phyloP scores from a whole-genome alignment of 2,797 vertebrate genomes.

The Pygocentrus nattereri region DNA sequence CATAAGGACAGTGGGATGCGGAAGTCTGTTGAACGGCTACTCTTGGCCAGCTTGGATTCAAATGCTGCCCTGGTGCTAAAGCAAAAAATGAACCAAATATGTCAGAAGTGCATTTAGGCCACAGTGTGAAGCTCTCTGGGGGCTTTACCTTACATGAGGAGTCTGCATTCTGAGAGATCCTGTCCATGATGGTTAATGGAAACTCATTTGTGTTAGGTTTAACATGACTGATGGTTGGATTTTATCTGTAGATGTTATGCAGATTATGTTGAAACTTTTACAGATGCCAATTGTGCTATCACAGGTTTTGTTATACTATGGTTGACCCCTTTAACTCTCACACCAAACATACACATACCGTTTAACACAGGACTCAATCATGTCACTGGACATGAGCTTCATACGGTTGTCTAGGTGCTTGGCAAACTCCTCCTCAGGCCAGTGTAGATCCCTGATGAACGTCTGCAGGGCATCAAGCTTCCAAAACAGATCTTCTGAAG shows the following conservation, averaged over 20 bases:
- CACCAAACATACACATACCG: constrained; percentile 78
- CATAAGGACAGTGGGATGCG: constrained; percentile 98
- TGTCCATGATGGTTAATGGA: too few species aligned
- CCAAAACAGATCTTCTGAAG: constrained; percentile 98
- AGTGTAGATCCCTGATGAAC: constrained; percentile 98
- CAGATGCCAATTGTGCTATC: background rate
- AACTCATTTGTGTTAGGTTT: background rate
- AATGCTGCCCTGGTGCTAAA: constrained; percentile 97
- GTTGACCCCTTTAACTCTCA: background rate
- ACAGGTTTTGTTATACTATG: background rate
- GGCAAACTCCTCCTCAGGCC: constrained; percentile 98
- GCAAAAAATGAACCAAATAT: constrained; percentile 21
- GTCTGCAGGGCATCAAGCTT: constrained; percentile 98
- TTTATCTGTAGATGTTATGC: background rate
- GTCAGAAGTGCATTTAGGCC: background rate
- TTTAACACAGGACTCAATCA: constrained; percentile 99
- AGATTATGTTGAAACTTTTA: background rate
- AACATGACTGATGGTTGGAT: background rate
- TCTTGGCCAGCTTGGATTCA: constrained; percentile 98
- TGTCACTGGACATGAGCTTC: constrained; percentile 98
- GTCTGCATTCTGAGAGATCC: background rate
- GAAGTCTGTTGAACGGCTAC: constrained; percentile 99
- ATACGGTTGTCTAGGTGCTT: constrained; percentile 97
- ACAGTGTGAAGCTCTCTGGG: background rate
- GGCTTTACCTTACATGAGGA: background rate